A percentile compares a stretch with the other conserved stretches of the same genome.
Conservation (phyloP, 2,888 invertebrate genomes). For the Drosophila kuntzei region DNA sequence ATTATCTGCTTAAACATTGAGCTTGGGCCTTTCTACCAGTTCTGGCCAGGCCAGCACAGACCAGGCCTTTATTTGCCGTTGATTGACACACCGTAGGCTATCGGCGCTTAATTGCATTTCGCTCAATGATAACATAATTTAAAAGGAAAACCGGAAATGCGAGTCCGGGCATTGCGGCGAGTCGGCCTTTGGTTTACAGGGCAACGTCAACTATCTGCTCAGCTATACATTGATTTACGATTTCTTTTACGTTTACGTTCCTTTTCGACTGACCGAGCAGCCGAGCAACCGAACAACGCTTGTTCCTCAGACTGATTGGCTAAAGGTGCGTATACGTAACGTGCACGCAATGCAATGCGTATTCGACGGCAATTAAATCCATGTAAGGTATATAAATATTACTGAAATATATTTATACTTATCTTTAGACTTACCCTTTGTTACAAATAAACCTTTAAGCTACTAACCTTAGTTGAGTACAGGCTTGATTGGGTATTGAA, state of each 20-base stretch:
- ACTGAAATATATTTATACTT: constrained; percentile 2
- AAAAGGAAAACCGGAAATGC: constrained; percentile 69
- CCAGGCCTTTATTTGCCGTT: constrained; percentile 66
- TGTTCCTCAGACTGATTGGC: constrained; percentile 15
- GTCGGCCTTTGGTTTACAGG: background rate
- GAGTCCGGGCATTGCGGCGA: constrained; percentile 24
- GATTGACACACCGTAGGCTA: constrained; percentile 81
- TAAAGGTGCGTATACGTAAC: constrained; percentile 55
- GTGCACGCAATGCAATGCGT: constrained; percentile 8
- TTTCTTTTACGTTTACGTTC: constrained; percentile 13
- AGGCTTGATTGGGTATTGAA: background rate
- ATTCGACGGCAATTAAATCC: constrained; percentile 2
- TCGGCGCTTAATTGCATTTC: constrained; percentile 83
- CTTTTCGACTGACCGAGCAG: constrained; percentile 11
- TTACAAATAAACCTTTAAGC: constrained; percentile 1
- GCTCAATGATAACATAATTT: constrained; percentile 81
- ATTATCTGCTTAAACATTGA: constrained; percentile 71
- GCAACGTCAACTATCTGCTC: constrained; percentile 7
- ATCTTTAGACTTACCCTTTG: background rate
- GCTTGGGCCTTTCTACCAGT: constrained; percentile 33
- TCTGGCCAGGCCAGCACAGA: background rate
- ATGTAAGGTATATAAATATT: constrained; percentile 4
- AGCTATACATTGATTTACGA: constrained; percentile 63
- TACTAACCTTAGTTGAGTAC: background rate
- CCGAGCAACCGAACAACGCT: background rate